phyloP scores from a whole-genome alignment of 2,888 invertebrate species.

The Acanthosepion pharaonis region DNA sequence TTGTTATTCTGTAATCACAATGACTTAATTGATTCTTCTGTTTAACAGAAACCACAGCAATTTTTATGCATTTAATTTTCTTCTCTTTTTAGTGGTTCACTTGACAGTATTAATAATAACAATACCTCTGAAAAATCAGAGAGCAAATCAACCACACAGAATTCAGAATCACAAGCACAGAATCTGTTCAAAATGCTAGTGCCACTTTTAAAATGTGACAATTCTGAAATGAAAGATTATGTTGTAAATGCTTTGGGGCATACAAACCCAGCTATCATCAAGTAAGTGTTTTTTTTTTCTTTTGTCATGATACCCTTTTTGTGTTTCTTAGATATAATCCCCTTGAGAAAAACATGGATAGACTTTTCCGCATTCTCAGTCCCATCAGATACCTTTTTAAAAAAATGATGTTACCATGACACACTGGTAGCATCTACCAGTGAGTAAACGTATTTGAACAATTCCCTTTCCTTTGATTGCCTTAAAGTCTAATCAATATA shows the following conservation, averaged over 20 bases:
- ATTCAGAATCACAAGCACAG: conserved; percentile 71
- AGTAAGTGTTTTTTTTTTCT: conserved; percentile 79
- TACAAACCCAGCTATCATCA: conserved; percentile 94
- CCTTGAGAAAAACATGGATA: background rate
- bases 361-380: too few relatives aligned
- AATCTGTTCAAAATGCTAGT: conserved; percentile 94
- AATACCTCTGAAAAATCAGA: conserved; percentile 34
- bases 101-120: conserved; percentile 24
- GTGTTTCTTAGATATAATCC: background rate
- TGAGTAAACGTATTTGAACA: too few relatives aligned
- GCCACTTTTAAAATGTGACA: conserved; percentile 93
- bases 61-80: background rate
- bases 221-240: conserved; percentile 93
- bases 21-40: too few relatives aligned
- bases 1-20: background rate
- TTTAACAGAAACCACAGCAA: too few relatives aligned
- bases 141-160: conserved; percentile 90
- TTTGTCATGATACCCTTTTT: too few relatives aligned
- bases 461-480: too few relatives aligned
- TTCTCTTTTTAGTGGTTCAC: background rate
- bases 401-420: too few relatives aligned
- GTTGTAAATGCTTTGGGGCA: conserved; percentile 92
- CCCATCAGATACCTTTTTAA: too few relatives aligned
- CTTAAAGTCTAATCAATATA: too few relatives aligned
- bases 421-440: too few relatives aligned